Percentiles rank a stretch among this genome's conserved stretches.
Conservation (phyloP, 1,140 invertebrate species). For the Heliothis subflexa region DNA sequence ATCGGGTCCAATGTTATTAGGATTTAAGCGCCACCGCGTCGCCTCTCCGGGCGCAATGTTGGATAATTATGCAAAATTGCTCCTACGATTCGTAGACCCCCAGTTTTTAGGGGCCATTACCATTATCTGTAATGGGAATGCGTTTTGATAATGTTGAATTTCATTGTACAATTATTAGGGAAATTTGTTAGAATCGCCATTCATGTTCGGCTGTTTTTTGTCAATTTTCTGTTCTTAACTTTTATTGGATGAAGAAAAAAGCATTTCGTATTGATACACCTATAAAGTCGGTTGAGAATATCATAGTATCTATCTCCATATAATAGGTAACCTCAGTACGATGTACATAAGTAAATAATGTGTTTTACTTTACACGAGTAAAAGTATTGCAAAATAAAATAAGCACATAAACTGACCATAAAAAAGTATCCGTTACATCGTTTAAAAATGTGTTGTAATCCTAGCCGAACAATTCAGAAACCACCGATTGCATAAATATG, state of each 20-base stretch:
- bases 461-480: constrained; percentile 67
- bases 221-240: constrained; percentile 50
- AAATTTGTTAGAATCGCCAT: constrained; percentile 61
- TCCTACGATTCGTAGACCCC: constrained; percentile 80
- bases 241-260: background rate
- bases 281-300: no score
- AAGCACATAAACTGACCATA: background rate
- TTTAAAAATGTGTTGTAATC: constrained; percentile 62
- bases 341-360: background rate
- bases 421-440: constrained; percentile 21
- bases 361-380: background rate
- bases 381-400: background rate
- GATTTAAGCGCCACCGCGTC: constrained; percentile 80
- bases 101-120: constrained; percentile 82
- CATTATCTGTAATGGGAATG: constrained; percentile 82
- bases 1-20: constrained; percentile 83
- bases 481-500: constrained; percentile 78
- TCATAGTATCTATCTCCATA: no score
- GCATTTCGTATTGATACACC: background rate
- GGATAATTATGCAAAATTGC: constrained; percentile 86
- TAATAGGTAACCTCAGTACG: background rate
- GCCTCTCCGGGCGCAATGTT: constrained; percentile 76
- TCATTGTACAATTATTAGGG: constrained; percentile 79
- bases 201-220: constrained; percentile 64
- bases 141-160: constrained; percentile 83